Evolutionary conservation across 1,140 invertebrate species (phyloP).

Genomic region (Brachionus manjavacas): DNA sequence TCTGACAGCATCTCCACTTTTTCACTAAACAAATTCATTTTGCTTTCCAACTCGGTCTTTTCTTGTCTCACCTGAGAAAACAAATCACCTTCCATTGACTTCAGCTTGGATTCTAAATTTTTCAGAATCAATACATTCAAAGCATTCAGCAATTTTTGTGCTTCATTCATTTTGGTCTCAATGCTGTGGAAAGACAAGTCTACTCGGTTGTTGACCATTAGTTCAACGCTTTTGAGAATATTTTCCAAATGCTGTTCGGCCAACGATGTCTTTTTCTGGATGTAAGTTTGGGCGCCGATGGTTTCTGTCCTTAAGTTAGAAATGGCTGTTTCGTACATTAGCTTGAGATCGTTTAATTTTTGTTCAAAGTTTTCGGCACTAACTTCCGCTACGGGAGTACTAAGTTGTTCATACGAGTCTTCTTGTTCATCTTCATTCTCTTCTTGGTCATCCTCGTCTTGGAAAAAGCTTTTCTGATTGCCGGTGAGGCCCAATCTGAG

Average conservation of each 20-base stretch:
- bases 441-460: neutral
- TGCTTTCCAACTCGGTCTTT: neutral
- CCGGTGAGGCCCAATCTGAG: neutral
- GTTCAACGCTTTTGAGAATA: neutral
- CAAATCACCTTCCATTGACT: neutral
- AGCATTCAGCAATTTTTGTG: neutral
- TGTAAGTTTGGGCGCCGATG: neutral
- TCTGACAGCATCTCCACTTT: neutral
- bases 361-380: neutral
- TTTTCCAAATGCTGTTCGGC: neutral
- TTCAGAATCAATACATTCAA: neutral
- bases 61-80: neutral
- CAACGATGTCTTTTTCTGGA: neutral
- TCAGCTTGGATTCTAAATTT: neutral
- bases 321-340: neutral
- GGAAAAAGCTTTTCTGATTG: neutral
- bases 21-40: neutral
- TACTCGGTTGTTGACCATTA: neutral
- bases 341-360: neutral
- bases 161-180: neutral
- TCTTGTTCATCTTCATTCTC: neutral
- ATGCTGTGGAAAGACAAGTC: slow-evolving; percentile 9
- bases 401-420: neutral
- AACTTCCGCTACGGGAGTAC: neutral
- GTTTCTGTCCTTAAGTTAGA: slow-evolving; percentile 19